Evolutionary conservation across 2,113 vertebrate species (phyloP).

Genomic region (Gymnogyps californianus): DNA sequence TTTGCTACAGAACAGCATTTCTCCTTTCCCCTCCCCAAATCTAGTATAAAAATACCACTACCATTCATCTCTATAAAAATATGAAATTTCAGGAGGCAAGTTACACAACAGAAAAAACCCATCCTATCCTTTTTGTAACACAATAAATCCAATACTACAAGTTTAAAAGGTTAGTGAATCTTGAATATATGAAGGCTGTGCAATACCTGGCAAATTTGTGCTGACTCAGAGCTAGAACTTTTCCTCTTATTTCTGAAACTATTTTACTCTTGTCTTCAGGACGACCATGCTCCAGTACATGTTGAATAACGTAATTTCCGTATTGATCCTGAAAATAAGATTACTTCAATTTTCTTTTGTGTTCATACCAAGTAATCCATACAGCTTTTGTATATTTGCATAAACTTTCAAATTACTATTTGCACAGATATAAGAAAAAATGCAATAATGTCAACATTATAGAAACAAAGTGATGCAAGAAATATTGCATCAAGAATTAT

Average conservation of each 20-base stretch:
- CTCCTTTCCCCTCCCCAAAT: background rate
- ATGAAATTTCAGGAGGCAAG: background rate
- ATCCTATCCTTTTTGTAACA: background rate
- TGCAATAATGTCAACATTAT: background rate
- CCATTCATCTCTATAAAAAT: background rate
- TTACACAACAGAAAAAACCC: background rate
- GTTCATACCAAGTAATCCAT: background rate
- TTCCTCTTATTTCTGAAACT: conserved; percentile 94
- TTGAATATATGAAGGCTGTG: background rate
- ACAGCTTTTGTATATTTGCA: background rate
- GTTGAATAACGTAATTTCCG: conserved; percentile 98
- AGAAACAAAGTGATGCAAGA: background rate
- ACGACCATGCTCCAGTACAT: conserved; percentile 95
- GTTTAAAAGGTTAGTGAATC: background rate
- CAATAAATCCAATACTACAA: background rate
- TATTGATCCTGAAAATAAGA: conserved; percentile 90
- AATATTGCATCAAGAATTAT: background rate
- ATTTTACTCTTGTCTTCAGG: conserved; percentile 99
- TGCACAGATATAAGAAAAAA: background rate
- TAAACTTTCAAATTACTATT: background rate
- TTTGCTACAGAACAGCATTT: background rate
- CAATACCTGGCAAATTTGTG: conserved; percentile 98
- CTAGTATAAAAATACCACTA: background rate
- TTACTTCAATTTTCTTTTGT: background rate
- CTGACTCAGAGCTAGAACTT: conserved; percentile 94